These are phyloP conservation scores for Lampropteryx suffumata DNA, from an alignment of 2,888 invertebrate species.

Conservation along the genomic window DNA sequence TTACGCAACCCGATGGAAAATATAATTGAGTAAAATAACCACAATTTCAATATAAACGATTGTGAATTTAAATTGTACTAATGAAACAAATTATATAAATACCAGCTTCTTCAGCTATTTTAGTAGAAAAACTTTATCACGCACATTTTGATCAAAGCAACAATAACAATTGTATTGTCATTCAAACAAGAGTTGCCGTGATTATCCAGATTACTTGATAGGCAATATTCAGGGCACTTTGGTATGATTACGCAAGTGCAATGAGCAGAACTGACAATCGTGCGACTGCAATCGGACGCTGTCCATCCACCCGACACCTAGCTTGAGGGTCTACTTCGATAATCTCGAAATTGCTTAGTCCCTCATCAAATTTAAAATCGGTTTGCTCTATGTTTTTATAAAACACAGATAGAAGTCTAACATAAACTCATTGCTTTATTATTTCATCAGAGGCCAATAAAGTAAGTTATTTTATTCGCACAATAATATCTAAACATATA, in stretches of 20 bases:
- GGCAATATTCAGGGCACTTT: slow-evolving; percentile 25
- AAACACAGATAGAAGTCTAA: too few species aligned
- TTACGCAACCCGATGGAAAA: slow-evolving; percentile 29
- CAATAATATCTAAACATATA: slow-evolving; percentile 37
- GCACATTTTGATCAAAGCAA: too few species aligned
- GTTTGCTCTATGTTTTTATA: too few species aligned
- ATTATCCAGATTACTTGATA: slow-evolving; percentile 27
- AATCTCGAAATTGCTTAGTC: slow-evolving; percentile 29
- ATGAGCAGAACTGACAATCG: slow-evolving; percentile 64
- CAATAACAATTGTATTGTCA: slow-evolving; percentile 7
- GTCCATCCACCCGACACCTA: slow-evolving; percentile 42
- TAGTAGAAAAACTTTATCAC: too few species aligned
- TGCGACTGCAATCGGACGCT: slow-evolving; percentile 49
- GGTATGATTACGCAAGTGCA: slow-evolving; percentile 58
- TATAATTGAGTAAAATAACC: slow-evolving; percentile 32
- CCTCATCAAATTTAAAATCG: too few species aligned
- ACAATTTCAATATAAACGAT: too few species aligned
- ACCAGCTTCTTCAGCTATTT: too few species aligned
- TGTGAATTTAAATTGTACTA: too few species aligned
- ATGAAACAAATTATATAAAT: too few species aligned
- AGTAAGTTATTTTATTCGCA: slow-evolving; percentile 31
- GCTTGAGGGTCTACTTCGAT: slow-evolving; percentile 39
- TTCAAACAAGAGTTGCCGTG: slow-evolving; percentile 6
- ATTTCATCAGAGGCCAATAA: too few species aligned
- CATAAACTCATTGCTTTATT: too few species aligned